Conservation (phyloP, 2,797 vertebrate species). For the Urophycis tenuis region DNA sequence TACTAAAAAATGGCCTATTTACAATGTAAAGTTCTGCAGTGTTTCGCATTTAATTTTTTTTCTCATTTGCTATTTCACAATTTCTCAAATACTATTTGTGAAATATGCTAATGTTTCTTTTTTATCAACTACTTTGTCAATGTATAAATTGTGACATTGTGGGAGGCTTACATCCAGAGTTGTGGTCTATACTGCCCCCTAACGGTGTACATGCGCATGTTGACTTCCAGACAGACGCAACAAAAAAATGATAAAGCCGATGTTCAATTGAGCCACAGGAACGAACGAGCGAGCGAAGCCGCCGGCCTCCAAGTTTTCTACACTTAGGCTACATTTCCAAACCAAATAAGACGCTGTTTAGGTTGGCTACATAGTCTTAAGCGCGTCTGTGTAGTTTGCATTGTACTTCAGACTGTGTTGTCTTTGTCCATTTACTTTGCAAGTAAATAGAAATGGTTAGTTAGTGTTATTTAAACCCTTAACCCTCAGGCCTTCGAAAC, state of each 20-base stretch:
- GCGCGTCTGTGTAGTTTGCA: not conserved
- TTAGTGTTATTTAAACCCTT: not conserved
- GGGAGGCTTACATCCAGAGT: not conserved
- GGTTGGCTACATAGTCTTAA: not conserved
- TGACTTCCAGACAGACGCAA: not conserved
- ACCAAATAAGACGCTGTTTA: not conserved
- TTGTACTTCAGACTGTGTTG: not conserved
- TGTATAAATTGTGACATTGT: not conserved
- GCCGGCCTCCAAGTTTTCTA: not conserved
- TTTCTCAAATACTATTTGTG: not conserved
- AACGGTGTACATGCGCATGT: not conserved
- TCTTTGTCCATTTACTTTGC: not conserved
- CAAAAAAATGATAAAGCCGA: not conserved
- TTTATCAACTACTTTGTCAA: not conserved
- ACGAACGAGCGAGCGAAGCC: not conserved
- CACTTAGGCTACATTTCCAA: not conserved
- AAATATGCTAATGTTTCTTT: not conserved
- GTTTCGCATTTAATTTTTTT: too few species aligned
- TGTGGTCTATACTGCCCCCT: not conserved
- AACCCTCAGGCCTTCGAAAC: not conserved
- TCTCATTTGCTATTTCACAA: not conserved
- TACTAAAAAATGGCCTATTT: not conserved
- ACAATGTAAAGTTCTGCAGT: not conserved
- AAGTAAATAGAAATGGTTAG: not conserved
- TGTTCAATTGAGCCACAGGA: not conserved